Conservation (phyloP, 1,140 invertebrate species). For the Cecropterus lyciades region DNA sequence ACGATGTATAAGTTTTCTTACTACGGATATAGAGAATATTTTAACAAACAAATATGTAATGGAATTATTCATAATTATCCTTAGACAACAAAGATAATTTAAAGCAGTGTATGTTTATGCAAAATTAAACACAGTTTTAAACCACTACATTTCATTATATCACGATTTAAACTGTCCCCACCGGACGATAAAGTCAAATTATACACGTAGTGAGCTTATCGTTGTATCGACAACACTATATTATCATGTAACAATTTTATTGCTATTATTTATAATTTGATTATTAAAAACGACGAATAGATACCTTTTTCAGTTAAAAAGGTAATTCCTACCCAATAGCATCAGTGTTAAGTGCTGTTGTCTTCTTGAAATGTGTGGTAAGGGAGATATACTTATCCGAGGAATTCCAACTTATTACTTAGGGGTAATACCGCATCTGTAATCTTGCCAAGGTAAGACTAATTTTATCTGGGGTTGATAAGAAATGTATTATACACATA, state of each 20-base stretch:
- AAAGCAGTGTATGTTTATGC: not conserved
- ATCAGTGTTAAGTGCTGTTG: too few relatives aligned
- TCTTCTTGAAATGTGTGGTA: too few relatives aligned
- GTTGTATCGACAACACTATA: slow-evolving; percentile 45
- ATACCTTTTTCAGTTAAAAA: too few relatives aligned
- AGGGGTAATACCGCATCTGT: too few relatives aligned
- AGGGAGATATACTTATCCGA: too few relatives aligned
- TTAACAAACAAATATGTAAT: not conserved
- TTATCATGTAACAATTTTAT: slow-evolving; percentile 23
- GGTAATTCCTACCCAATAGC: too few relatives aligned
- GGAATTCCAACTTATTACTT: too few relatives aligned
- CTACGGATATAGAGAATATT: not conserved
- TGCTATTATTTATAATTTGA: not conserved
- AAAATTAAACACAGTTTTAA: slow-evolving; percentile 16
- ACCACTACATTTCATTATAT: slow-evolving; percentile 22
- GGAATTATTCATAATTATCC: not conserved
- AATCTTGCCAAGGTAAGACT: too few relatives aligned
- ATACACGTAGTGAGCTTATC: slow-evolving; percentile 46
- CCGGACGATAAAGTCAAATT: slow-evolving; percentile 54
- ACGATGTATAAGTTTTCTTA: too few relatives aligned
- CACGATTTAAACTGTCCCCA: slow-evolving; percentile 29
- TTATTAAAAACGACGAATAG: too few relatives aligned
- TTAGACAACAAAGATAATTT: not conserved
- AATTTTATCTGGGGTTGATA: too few relatives aligned
- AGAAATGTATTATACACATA: too few relatives aligned